A percentile compares a stretch with the other conserved stretches of the same genome.
These are phyloP conservation scores for Iguana delicatissima DNA, from an alignment of 2,797 vertebrate species.

Conservation along the genomic window DNA sequence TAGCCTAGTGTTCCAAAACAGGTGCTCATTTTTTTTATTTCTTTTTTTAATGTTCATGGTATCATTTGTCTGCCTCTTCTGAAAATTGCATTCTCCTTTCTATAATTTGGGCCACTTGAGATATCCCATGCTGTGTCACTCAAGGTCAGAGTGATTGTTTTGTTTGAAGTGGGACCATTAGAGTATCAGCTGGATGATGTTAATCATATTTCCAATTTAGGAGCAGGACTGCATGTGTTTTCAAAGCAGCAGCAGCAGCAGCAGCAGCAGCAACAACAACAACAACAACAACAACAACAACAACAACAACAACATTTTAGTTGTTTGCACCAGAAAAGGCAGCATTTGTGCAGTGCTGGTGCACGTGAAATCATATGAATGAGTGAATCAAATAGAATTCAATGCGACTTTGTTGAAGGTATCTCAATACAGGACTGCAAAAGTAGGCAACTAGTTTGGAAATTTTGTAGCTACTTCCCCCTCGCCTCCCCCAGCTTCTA, in stretches of 20 bases:
- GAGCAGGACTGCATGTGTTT: background rate
- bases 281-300: background rate
- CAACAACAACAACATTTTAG: background rate
- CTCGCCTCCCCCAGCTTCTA: background rate
- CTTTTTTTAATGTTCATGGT: constrained; percentile 12
- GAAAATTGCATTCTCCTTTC: constrained; percentile 40
- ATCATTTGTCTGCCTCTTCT: constrained; percentile 13
- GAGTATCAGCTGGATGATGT: constrained; percentile 24
- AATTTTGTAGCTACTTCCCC: background rate
- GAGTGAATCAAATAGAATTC: background rate
- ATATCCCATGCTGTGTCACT: constrained; percentile 1
- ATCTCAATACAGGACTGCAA: background rate
- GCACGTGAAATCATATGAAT: background rate
- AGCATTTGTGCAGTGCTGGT: background rate
- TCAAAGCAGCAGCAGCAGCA: too few species aligned
- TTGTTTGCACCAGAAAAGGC: background rate
- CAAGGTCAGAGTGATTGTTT: constrained; percentile 25
- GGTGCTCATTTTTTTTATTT: constrained; percentile 14
- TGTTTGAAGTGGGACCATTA: constrained; percentile 23
- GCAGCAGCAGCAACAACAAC: too few species aligned
- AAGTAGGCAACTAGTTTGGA: background rate
- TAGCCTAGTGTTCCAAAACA: constrained; percentile 7
- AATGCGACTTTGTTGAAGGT: background rate
- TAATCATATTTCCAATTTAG: constrained; percentile 15
- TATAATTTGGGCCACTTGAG: constrained; percentile 12